Percentiles rank a stretch among this genome's conserved stretches.
Evolutionary conservation across 2,888 invertebrate genomes (phyloP).

Genomic region (Hydroisotoma schaefferi): DNA sequence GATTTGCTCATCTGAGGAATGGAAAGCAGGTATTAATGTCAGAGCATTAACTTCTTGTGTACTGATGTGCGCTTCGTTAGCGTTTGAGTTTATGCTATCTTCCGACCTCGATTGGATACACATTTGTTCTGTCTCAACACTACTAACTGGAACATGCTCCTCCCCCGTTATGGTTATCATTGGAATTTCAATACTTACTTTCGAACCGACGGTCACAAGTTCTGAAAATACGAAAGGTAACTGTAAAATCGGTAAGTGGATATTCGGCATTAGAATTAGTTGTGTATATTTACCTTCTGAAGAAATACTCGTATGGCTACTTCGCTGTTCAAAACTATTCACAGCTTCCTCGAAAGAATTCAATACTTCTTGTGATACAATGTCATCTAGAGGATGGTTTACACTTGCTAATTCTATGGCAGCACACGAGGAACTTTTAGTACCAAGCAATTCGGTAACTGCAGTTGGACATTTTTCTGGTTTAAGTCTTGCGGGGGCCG

Average conservation of each 20-base stretch:
- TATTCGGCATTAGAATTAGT: too few relatives aligned
- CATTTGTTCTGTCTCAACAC: neutral
- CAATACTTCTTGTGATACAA: conserved; percentile 45
- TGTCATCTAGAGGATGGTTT: conserved; percentile 24
- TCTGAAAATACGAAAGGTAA: conserved; percentile 1
- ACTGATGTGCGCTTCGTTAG: neutral
- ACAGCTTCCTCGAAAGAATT: conserved; percentile 45
- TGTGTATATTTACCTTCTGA: neutral
- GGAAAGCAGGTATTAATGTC: too few relatives aligned
- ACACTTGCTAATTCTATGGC: conserved; percentile 27
- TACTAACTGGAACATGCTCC: neutral
- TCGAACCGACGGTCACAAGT: neutral
- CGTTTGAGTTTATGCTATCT: neutral
- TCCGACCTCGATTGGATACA: neutral
- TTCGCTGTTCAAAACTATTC: conserved; percentile 38
- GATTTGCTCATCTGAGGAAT: too few relatives aligned
- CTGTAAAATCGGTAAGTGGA: too few relatives aligned
- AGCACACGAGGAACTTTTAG: conserved; percentile 48
- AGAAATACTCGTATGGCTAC: conserved; percentile 6
- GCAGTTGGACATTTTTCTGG: conserved; percentile 40
- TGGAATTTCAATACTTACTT: conserved; percentile 6
- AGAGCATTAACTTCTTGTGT: too few relatives aligned
- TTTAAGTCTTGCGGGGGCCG: conserved; percentile 47
- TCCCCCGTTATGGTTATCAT: conserved; percentile 2
- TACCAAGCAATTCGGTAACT: conserved; percentile 30